These are phyloP conservation scores for Drosophila funebris DNA, from an alignment of 1,140 invertebrate species.

Conservation along the genomic window DNA sequence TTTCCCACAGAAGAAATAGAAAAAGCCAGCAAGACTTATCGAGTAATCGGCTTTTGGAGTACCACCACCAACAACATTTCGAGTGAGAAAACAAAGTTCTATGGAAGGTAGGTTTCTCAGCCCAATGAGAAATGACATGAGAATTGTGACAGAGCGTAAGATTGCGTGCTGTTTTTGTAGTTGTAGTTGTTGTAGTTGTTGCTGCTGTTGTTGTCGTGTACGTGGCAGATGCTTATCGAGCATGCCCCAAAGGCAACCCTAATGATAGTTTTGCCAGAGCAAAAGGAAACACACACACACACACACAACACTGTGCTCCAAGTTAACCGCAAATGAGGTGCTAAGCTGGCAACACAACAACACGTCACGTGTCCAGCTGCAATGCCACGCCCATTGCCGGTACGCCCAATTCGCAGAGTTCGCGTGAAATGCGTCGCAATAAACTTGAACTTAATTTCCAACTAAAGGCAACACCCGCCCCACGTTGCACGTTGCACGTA, in stretches of 20 bases:
- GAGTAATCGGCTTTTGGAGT: constrained; percentile 28
- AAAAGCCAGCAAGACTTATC: constrained; percentile 24
- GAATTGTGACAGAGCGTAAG: constrained; percentile 40
- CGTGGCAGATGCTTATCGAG: constrained; percentile 35
- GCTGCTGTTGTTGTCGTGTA: constrained; percentile 22
- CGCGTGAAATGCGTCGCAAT: constrained; percentile 49
- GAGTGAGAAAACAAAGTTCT: constrained; percentile 30
- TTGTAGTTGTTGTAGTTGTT: constrained; percentile 7
- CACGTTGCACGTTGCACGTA: too few relatives aligned
- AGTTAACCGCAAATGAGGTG: constrained; percentile 57
- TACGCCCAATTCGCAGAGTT: constrained; percentile 1
- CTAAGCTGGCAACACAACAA: constrained; percentile 51
- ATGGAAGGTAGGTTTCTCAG: not conserved
- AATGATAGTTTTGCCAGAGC: constrained; percentile 29
- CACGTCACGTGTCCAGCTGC: constrained; percentile 44
- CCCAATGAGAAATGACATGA: constrained; percentile 35
- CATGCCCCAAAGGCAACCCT: constrained; percentile 1
- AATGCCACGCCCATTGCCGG: constrained; percentile 8
- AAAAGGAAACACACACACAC: constrained; percentile 6
- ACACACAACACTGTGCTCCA: not conserved
- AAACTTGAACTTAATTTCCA: constrained; percentile 60
- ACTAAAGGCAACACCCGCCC: constrained; percentile 27
- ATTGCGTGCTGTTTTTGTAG: constrained; percentile 34
- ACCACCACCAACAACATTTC: not conserved
- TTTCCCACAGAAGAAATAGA: constrained; percentile 49